Base-by-base conservation (phyloP, 2,113 vertebrate species). In the Trogon surrucura region DNA sequence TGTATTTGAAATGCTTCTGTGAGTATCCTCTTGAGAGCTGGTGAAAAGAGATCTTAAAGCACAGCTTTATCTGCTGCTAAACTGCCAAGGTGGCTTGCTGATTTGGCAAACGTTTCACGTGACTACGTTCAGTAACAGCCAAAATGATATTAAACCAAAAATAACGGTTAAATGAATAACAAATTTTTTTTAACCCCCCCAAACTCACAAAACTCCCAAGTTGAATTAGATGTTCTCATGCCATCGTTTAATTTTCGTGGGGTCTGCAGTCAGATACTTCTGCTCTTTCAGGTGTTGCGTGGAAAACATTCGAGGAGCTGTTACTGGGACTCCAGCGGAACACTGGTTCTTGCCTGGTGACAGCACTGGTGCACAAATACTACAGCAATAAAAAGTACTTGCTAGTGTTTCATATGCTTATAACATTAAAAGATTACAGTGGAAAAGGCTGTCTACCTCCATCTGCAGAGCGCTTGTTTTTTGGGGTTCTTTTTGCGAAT, bases 281-380 rank as follows among this genome's bases (percentile, higher is more conserved):
- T n/a, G 7, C 13, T 78, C 34, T 30, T 62, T 17, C 12, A 41
- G 11, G 25, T 13, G 14, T 21, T 73, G 60, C 44, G 3, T 25
- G 45, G 51, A 58, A 80, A 65, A 21, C 32, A 2, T 60, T 51
- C 70, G 19, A 34, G 27, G 58, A 85, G 47, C 23, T 60, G 13
- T n/a, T 51, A 0, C 32, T 27, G 19, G 20, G 30, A 21, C 51
- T n/a, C 0, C 12, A 13, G 0, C 19, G 2, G 20, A 23, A 10
- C 29, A 7, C 44, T 44, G 60, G 4, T 47, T 29, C 58, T 47
- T 25, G 9, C 21, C 2, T 13, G 12, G 13, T 50, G 5, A n/a
- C 30, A 16, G 8, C 36, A 16, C n/a, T 30, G n/a, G 50, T 60
- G 15, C 38, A 13, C 36, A 64, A 67, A 30, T 44, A 36, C 16